Evolutionary conservation across 1,140 invertebrate genomes (phyloP).

Genomic region (Drosophila parabipectinata): DNA sequence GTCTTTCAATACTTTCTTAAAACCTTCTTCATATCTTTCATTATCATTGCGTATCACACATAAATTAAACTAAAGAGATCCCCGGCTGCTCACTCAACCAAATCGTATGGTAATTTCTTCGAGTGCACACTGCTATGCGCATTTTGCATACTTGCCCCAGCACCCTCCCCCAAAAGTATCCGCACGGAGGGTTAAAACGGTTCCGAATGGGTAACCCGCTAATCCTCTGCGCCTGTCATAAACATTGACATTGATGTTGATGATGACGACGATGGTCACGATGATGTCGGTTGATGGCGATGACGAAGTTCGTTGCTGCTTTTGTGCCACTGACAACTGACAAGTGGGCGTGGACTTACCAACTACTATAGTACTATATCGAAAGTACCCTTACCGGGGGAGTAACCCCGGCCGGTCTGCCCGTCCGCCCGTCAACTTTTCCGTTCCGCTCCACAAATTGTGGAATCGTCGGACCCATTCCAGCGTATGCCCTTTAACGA

Average conservation of each 20-base stretch:
- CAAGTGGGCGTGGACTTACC: conserved; percentile 70
- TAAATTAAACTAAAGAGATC: conserved; percentile 11
- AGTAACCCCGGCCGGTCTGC: conserved; percentile 29
- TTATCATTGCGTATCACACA: conserved; percentile 8
- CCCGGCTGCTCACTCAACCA: conserved; percentile 27
- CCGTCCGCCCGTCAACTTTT: conserved; percentile 7
- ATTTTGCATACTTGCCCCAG: conserved; percentile 39
- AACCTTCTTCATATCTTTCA: background rate
- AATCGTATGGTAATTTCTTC: conserved; percentile 35
- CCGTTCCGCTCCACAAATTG: conserved; percentile 68
- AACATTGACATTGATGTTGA: conserved; percentile 79
- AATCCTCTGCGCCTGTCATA: conserved; percentile 79
- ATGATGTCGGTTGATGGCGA: conserved; percentile 24
- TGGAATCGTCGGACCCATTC: conserved; percentile 63
- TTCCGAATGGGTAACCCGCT: conserved; percentile 73
- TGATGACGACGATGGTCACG: conserved; percentile 24
- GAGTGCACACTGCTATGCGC: conserved; percentile 38
- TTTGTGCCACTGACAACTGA: conserved; percentile 71
- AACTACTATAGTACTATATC: conserved; percentile 20
- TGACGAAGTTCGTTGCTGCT: conserved; percentile 39
- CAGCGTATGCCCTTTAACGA: conserved; percentile 78
- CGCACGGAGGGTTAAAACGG: conserved; percentile 56
- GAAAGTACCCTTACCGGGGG: conserved; percentile 28
- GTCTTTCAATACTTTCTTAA: background rate
- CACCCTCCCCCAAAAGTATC: conserved; percentile 5